phyloP scores from a whole-genome alignment of 2,113 vertebrate species.

The Crotalus helleri region DNA sequence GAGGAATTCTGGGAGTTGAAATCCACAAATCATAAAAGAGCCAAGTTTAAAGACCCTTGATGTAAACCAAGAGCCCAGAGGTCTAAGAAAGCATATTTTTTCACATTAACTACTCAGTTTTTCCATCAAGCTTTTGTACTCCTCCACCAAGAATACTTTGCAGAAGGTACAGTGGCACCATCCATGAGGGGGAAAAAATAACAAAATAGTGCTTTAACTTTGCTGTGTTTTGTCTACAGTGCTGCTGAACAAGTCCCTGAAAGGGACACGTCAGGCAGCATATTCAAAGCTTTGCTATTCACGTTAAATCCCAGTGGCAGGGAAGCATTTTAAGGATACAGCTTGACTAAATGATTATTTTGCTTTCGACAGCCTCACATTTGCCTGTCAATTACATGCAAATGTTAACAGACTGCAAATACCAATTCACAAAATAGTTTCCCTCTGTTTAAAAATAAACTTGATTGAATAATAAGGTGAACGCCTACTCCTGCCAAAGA shows the following conservation, averaged over 20 bases:
- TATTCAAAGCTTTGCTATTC: constrained; percentile 30
- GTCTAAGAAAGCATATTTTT: constrained; percentile 45
- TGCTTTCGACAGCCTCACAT: constrained; percentile 35
- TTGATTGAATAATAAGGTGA: constrained; percentile 40
- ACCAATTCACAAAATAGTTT: constrained; percentile 29
- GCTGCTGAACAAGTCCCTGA: constrained; percentile 33
- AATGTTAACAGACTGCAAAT: constrained; percentile 45
- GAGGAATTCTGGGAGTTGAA: too few relatives aligned
- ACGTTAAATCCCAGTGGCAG: background rate
- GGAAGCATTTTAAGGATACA: constrained; percentile 31
- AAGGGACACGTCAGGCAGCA: constrained; percentile 25
- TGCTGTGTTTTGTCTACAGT: constrained; percentile 21
- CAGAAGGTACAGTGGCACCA: constrained; percentile 25
- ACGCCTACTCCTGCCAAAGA: constrained; percentile 16
- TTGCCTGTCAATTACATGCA: constrained; percentile 45
- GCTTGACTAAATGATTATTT: constrained; percentile 55
- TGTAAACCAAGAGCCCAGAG: constrained; percentile 35
- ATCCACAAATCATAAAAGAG: too few relatives aligned
- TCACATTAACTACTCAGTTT: constrained; percentile 20
- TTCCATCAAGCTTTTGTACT: constrained; percentile 45
- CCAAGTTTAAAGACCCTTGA: background rate
- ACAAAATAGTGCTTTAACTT: constrained; percentile 35
- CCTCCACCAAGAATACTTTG: constrained; percentile 42
- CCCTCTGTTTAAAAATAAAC: constrained; percentile 42
- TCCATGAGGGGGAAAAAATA: constrained; percentile 42